Evolutionary conservation across 2,113 vertebrate species (phyloP).

Genomic region (Damaliscus lunatus): DNA sequence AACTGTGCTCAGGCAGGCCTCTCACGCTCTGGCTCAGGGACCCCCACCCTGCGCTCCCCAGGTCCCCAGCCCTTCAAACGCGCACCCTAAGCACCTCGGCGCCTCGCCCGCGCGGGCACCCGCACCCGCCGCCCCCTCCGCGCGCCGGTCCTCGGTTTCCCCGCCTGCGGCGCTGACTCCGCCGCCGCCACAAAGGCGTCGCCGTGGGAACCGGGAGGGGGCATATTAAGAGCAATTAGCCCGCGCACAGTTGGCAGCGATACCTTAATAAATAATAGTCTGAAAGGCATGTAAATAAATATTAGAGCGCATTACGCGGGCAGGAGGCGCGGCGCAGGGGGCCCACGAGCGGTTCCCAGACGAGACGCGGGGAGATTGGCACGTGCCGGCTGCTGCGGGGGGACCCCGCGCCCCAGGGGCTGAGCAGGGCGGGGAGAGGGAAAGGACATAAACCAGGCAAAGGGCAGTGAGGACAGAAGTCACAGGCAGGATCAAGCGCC

Average conservation of each 20-base stretch:
- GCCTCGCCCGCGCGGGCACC: not conserved
- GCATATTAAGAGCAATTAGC: constrained; percentile 77
- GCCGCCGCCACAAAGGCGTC: not conserved
- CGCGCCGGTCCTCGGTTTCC: not conserved
- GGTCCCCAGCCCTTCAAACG: not conserved
- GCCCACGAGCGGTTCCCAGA: not conserved
- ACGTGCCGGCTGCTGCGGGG: fast-evolving
- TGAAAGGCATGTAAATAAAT: constrained; percentile 69
- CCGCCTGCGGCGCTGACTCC: fast-evolving
- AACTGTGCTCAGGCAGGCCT: not conserved
- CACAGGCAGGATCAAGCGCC: too few relatives aligned
- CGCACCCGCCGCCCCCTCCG: not conserved
- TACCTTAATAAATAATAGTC: constrained; percentile 75
- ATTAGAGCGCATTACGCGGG: constrained; percentile 40
- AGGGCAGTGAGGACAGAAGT: not conserved
- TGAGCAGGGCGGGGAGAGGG: not conserved
- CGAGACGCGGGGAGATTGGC: not conserved
- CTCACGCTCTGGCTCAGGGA: not conserved
- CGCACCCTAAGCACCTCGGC: not conserved
- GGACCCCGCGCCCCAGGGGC: not conserved
- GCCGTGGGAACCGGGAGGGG: constrained; percentile 55
- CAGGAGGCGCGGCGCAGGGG: not conserved
- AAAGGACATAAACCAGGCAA: too few relatives aligned
- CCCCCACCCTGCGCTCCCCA: not conserved
- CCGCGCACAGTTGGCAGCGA: constrained; percentile 56